phyloP scores from a whole-genome alignment of 2,888 invertebrate genomes.

The Xiphydria camelus region DNA sequence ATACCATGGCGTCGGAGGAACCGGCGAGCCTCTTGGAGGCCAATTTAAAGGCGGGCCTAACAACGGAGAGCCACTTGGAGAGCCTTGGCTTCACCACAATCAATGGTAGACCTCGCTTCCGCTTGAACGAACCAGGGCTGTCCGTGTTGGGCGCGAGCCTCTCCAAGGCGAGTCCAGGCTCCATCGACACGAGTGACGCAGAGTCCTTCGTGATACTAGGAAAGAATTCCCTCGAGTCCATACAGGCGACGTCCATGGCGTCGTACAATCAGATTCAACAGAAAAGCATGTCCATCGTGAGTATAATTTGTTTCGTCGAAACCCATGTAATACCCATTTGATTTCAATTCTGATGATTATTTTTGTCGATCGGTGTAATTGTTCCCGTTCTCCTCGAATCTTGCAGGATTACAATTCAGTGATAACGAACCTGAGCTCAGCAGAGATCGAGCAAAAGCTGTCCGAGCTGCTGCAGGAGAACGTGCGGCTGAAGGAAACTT shows the following conservation, averaged over 20 bases:
- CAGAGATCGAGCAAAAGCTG: slow-evolving; percentile 61
- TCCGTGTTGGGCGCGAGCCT: slow-evolving; percentile 25
- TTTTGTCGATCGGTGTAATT: neutral
- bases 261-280: slow-evolving; percentile 41
- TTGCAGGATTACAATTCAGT: slow-evolving; percentile 43
- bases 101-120: slow-evolving; percentile 37
- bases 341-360: slow-evolving; percentile 1
- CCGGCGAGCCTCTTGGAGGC: neutral
- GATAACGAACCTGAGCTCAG: slow-evolving; percentile 46
- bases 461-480: slow-evolving; percentile 64
- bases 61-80: slow-evolving; percentile 28
- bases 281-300: slow-evolving; percentile 38
- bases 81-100: slow-evolving; percentile 35
- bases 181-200: slow-evolving; percentile 29
- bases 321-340: neutral
- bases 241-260: slow-evolving; percentile 37
- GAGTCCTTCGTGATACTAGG: slow-evolving; percentile 50
- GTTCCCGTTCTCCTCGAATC: too few relatives aligned
- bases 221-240: slow-evolving; percentile 38
- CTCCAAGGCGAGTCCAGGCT: slow-evolving; percentile 6
- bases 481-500: slow-evolving; percentile 63
- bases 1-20: too few relatives aligned
- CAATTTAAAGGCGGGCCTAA: neutral
- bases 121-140: slow-evolving; percentile 36
- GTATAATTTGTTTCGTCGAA: too few relatives aligned